Percentiles rank a stretch among this genome's conserved stretches.
Conservation (phyloP, 2,888 invertebrate species). For the Cynaeus angustus region DNA sequence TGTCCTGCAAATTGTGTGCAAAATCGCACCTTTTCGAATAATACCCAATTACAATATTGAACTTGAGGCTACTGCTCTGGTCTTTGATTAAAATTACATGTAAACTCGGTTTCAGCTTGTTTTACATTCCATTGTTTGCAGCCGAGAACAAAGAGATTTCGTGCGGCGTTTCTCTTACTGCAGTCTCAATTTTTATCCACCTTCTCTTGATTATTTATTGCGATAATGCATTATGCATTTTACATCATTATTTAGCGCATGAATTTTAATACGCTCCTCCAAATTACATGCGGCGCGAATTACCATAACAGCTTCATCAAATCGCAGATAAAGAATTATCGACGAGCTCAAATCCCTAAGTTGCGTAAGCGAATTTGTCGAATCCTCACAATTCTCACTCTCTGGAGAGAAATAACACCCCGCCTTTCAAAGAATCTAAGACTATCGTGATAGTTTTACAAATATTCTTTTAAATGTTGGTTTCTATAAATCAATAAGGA, state of each 20-base stretch:
- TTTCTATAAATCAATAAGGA: conserved; percentile 61
- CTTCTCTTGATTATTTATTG: conserved; percentile 64
- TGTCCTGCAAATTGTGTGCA: conserved; percentile 71
- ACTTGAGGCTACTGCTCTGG: conserved; percentile 66
- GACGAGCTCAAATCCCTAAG: conserved; percentile 31
- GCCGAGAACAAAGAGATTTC: conserved; percentile 70
- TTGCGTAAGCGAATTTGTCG: conserved; percentile 59
- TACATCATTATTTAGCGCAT: conserved; percentile 62
- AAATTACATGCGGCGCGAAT: conserved; percentile 32
- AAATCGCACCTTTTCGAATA: conserved; percentile 69
- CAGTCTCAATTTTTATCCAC: conserved; percentile 69
- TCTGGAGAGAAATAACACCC: conserved; percentile 55
- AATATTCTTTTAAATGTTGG: conserved; percentile 40
- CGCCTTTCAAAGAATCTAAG: conserved; percentile 45
- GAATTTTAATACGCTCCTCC: conserved; percentile 41
- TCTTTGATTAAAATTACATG: conserved; percentile 73
- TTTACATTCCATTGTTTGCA: conserved; percentile 72
- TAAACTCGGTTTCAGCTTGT: conserved; percentile 71
- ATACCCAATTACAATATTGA: conserved; percentile 71
- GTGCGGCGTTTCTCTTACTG: conserved; percentile 69
- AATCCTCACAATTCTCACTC: conserved; percentile 60
- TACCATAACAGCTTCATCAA: conserved; percentile 26
- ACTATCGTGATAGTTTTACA: conserved; percentile 43
- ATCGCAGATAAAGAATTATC: conserved; percentile 46
- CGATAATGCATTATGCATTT: conserved; percentile 66